Percentiles rank a stretch among this genome's conserved stretches.
Conservation (phyloP, 1,140 invertebrate species). For the Diorhabda carinulata region DNA sequence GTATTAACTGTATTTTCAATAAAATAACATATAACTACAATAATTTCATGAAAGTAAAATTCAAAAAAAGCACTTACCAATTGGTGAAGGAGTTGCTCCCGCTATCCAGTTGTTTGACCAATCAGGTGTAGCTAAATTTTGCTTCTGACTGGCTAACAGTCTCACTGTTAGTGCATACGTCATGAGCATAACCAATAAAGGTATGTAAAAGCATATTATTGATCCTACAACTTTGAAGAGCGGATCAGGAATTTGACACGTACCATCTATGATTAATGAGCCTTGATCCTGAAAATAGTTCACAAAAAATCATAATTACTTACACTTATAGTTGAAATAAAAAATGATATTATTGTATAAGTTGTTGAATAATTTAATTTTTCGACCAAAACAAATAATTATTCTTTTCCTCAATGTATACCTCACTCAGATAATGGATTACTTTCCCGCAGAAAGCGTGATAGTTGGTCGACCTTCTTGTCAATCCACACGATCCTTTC, state of each 20-base stretch:
- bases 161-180: conserved; percentile 89
- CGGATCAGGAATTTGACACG: conserved; percentile 82
- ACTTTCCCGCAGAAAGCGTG: too few species aligned
- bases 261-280: conserved; percentile 72
- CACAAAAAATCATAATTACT: conserved; percentile 28
- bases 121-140: conserved; percentile 61
- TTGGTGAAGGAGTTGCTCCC: conserved; percentile 51
- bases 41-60: neutral
- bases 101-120: conserved; percentile 62
- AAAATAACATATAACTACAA: neutral
- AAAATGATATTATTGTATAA: too few species aligned
- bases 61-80: conserved; percentile 49
- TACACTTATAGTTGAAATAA: neutral
- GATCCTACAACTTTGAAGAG: conserved; percentile 89
- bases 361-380: too few species aligned
- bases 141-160: conserved; percentile 71
- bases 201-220: conserved; percentile 94
- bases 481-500: too few species aligned
- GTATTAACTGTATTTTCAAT: neutral
- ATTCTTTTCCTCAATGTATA: too few species aligned
- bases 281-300: conserved; percentile 65
- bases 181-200: conserved; percentile 88
- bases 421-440: too few species aligned
- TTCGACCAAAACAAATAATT: too few species aligned
- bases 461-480: too few species aligned